phyloP scores from a whole-genome alignment of 2,888 invertebrate genomes.

The Tenthredo mesomela region DNA sequence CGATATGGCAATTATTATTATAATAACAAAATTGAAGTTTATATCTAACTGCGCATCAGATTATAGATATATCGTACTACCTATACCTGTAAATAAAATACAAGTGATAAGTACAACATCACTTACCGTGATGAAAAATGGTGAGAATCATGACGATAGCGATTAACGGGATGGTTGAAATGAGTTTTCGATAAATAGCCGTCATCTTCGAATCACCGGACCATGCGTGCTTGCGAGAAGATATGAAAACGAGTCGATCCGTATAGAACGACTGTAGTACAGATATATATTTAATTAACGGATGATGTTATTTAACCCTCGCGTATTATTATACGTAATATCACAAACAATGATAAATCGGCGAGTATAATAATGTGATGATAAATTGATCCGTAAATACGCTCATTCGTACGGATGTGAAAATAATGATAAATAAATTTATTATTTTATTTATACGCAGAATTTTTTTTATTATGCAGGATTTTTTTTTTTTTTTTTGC shows the following conservation, averaged over 20 bases:
- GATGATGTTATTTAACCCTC: not conserved
- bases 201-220: slow-evolving; percentile 70
- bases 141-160: slow-evolving; percentile 10
- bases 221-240: slow-evolving; percentile 65
- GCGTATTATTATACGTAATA: not conserved
- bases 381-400: not conserved
- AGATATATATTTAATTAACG: not conserved
- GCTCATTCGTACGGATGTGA: not conserved
- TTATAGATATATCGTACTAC: too few relatives aligned
- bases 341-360: not conserved
- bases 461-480: not conserved
- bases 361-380: not conserved
- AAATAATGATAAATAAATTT: not conserved
- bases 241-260: not conserved
- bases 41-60: not conserved
- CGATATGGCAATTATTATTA: not conserved
- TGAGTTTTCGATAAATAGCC: slow-evolving; percentile 12
- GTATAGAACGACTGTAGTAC: not conserved
- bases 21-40: not conserved
- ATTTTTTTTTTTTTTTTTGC: not conserved
- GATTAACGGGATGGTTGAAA: slow-evolving; percentile 13
- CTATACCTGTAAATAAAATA: not conserved
- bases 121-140: slow-evolving; percentile 42
- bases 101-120: not conserved
- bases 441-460: not conserved